A percentile compares a stretch with the other conserved stretches of the same genome.
Conservation (phyloP, 2,888 invertebrate species). For the Leucophora obtusa region DNA sequence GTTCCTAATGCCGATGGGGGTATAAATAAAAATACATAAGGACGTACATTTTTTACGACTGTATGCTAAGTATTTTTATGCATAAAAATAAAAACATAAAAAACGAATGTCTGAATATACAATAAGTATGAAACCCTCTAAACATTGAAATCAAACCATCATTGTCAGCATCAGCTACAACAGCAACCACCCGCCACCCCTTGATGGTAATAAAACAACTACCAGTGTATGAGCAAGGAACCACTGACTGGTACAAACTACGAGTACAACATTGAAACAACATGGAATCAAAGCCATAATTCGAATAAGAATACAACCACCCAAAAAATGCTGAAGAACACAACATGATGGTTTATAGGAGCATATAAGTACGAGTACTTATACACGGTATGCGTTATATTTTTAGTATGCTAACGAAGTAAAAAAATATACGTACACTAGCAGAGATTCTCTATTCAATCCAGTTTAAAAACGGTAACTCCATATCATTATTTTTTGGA, state of each 20-base stretch:
- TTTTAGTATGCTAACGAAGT: slow-evolving; percentile 73
- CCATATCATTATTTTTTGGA: background rate
- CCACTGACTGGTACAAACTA: slow-evolving; percentile 25
- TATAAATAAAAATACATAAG: slow-evolving; percentile 8
- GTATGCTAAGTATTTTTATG: slow-evolving; percentile 76
- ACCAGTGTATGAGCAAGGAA: slow-evolving; percentile 28
- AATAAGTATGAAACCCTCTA: background rate
- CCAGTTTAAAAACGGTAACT: background rate
- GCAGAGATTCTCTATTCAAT: background rate
- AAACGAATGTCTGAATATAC: slow-evolving; percentile 39
- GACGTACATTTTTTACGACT: slow-evolving; percentile 75
- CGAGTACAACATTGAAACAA: slow-evolving; percentile 8
- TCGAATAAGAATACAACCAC: slow-evolving; percentile 20
- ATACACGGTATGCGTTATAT: slow-evolving; percentile 69
- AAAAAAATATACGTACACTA: slow-evolving; percentile 16
- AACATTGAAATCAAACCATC: slow-evolving; percentile 60
- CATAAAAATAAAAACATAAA: slow-evolving; percentile 70
- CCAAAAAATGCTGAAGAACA: background rate
- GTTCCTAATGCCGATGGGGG: slow-evolving; percentile 19
- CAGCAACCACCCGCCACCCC: slow-evolving; percentile 4
- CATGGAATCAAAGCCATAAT: slow-evolving; percentile 30
- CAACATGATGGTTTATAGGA: background rate
- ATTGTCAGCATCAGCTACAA: slow-evolving; percentile 11
- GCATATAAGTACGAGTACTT: no score
- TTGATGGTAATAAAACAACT: slow-evolving; percentile 37